Percentiles rank a stretch among this genome's conserved stretches.
Evolutionary conservation across 2,113 vertebrate species (phyloP).

Genomic region (Nothoprocta perdicaria): DNA sequence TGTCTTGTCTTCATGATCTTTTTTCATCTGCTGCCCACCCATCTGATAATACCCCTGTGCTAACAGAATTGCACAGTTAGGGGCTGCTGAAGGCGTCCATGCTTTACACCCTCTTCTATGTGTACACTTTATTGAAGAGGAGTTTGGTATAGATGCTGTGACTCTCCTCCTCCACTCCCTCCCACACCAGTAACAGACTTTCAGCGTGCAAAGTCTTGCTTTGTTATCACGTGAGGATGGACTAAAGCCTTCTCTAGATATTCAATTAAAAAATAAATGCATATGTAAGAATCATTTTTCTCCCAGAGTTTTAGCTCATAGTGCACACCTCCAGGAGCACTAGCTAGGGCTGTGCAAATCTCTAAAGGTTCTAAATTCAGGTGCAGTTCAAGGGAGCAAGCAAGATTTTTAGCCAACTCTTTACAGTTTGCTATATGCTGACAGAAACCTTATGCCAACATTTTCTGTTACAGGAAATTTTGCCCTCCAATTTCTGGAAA

Average conservation of each 20-base stretch:
- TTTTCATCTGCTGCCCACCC: background rate
- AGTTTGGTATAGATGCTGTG: background rate
- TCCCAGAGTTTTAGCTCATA: background rate
- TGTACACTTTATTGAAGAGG: conserved; percentile 15
- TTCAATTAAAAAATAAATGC: background rate
- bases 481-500: conserved; percentile 5
- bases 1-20: background rate
- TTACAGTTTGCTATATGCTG: background rate
- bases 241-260: background rate
- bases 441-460: background rate
- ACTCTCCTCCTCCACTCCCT: background rate
- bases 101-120: background rate
- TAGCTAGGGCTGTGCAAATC: background rate
- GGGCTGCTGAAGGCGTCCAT: conserved; percentile 11
- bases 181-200: background rate
- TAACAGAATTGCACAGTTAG: conserved; percentile 18
- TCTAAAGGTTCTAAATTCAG: conserved; percentile 12
- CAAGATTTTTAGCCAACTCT: background rate
- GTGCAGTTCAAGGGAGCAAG: conserved; percentile 6
- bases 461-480: background rate
- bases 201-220: conserved; percentile 7
- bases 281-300: background rate
- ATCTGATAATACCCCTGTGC: conserved; percentile 33
- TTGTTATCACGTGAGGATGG: conserved; percentile 27
- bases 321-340: background rate